These are phyloP conservation scores for Vidua macroura DNA, from an alignment of 2,113 vertebrate genomes.

Conservation along the genomic window DNA sequence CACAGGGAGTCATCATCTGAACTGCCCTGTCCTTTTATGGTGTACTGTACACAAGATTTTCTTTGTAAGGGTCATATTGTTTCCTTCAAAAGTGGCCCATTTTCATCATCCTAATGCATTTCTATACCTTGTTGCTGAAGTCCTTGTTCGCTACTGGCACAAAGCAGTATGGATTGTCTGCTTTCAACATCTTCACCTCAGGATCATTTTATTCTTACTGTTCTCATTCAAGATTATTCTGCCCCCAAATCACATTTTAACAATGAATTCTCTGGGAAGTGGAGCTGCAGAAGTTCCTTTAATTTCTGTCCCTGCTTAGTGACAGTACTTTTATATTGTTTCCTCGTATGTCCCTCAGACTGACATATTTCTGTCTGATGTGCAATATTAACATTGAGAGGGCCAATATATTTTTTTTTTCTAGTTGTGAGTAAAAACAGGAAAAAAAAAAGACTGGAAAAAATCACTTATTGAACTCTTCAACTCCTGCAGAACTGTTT, in stretches of 20 bases:
- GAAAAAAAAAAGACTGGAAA: neutral
- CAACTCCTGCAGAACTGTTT: neutral
- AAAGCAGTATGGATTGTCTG: neutral
- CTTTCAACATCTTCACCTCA: neutral
- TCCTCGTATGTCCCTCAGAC: neutral
- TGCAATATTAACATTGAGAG: neutral
- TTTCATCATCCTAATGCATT: slow-evolving; percentile 3
- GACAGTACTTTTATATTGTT: neutral
- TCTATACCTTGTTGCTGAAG: neutral
- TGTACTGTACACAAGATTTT: neutral
- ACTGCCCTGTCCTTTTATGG: neutral
- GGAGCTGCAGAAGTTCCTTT: neutral
- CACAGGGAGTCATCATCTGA: neutral
- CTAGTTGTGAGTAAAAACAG: neutral
- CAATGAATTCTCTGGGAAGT: neutral
- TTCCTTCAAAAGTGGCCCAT: neutral
- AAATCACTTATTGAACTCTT: neutral
- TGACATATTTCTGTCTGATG: neutral
- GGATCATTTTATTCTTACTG: neutral
- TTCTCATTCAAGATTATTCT: slow-evolving; percentile 23
- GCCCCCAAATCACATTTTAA: neutral
- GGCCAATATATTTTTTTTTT: no score
- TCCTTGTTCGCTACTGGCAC: neutral
- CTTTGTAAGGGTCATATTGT: neutral
- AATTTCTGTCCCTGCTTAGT: neutral